Evolutionary conservation across 1,140 invertebrate genomes (phyloP).

Genomic region (Pseudomyrmex flavicornis): DNA sequence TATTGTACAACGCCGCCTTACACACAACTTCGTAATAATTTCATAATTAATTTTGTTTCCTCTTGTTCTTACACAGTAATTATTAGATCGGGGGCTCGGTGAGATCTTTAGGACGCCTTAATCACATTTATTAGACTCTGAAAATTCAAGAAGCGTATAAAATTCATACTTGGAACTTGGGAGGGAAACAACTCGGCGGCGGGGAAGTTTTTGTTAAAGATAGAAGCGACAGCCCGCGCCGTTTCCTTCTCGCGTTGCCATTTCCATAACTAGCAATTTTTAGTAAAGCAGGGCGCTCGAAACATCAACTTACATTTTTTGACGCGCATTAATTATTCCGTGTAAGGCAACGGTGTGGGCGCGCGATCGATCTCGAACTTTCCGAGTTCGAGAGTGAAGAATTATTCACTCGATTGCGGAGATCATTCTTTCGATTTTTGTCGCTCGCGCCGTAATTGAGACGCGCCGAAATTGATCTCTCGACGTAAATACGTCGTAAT

Average conservation of each 20-base stretch:
- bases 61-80: slow-evolving; percentile 50
- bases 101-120: slow-evolving; percentile 56
- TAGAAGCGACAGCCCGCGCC: neutral
- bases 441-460: slow-evolving; percentile 27
- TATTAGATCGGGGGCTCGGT: slow-evolving; percentile 41
- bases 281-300: slow-evolving; percentile 15
- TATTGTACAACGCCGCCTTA: slow-evolving; percentile 12
- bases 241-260: neutral
- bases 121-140: slow-evolving; percentile 55
- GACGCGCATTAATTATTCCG: slow-evolving; percentile 32
- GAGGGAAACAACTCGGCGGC: slow-evolving; percentile 30
- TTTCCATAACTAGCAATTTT: slow-evolving; percentile 58
- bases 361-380: neutral
- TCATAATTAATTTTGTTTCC: slow-evolving; percentile 57
- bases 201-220: slow-evolving; percentile 49
- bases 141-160: slow-evolving; percentile 59
- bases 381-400: slow-evolving; percentile 3
- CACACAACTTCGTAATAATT: slow-evolving; percentile 49
- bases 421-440: neutral
- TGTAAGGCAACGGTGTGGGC: neutral
- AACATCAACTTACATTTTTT: slow-evolving; percentile 26
- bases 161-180: slow-evolving; percentile 54
- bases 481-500: slow-evolving; percentile 20
- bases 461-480: slow-evolving; percentile 3
- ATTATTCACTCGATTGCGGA: neutral